Percentiles rank a stretch among this genome's conserved stretches.
phyloP scores from a whole-genome alignment of 2,113 vertebrate species.

The Gila orcuttii region DNA sequence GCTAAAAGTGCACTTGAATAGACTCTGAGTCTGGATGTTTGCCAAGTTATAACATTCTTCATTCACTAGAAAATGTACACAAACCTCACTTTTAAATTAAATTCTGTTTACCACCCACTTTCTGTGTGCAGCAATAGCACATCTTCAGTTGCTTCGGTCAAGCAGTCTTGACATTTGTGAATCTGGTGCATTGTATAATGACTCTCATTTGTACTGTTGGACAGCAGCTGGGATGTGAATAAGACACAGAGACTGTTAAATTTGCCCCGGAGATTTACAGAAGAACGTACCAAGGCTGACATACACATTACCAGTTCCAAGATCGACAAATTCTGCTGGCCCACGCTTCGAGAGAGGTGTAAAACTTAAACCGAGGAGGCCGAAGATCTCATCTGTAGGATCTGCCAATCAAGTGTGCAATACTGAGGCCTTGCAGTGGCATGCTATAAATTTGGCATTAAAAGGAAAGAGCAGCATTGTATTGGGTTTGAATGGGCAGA shows the following conservation, averaged over 20 bases:
- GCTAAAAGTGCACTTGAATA: neutral
- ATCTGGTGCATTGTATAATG: constrained; percentile 12
- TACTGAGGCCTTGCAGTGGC: neutral
- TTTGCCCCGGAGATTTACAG: neutral
- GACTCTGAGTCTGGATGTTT: neutral
- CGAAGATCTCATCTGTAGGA: constrained; percentile 19
- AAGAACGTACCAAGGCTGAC: neutral
- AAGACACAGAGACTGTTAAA: neutral
- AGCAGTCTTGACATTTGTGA: neutral
- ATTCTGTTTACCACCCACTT: neutral
- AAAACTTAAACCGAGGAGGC: neutral
- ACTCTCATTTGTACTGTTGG: neutral
- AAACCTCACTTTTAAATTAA: neutral
- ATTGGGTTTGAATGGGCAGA: constrained; percentile 27
- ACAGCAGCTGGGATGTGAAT: neutral
- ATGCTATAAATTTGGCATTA: constrained; percentile 12
- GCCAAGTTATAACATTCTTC: neutral
- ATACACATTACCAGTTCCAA: neutral
- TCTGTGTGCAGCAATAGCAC: neutral
- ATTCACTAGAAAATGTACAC: neutral
- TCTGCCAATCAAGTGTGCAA: constrained; percentile 15
- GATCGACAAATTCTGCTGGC: neutral
- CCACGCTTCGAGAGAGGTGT: neutral
- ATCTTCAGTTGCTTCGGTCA: neutral
- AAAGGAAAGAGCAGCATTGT: constrained; percentile 34